Conservation (phyloP, 2,797 vertebrate species). For the Sebastes ruberrimus region DNA sequence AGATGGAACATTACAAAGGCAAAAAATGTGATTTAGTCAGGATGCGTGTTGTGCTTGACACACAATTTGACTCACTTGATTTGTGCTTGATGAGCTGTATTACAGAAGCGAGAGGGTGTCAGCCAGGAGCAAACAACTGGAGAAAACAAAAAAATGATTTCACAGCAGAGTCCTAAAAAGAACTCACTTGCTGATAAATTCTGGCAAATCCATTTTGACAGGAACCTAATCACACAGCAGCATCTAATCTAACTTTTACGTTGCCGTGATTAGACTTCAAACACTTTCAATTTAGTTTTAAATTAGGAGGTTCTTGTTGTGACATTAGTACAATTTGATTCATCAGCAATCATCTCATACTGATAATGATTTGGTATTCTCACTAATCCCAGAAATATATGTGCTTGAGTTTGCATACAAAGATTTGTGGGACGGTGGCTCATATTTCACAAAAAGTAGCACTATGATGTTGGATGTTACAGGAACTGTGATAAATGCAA, state of each 20-base stretch:
- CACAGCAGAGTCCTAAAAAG: conserved; percentile 7
- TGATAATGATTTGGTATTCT: conserved; percentile 17
- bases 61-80: conserved; percentile 45
- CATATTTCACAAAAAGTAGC: neutral
- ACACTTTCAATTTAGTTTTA: conserved; percentile 43
- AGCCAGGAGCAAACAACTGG: conserved; percentile 47
- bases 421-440: rapidly evolving
- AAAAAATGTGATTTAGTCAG: conserved; percentile 39
- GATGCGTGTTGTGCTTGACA: conserved; percentile 23
- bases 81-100: conserved; percentile 49
- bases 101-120: conserved; percentile 35
- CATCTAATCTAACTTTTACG: conserved; percentile 31
- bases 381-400: neutral
- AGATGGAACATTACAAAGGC: conserved; percentile 13
- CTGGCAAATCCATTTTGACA: conserved; percentile 43
- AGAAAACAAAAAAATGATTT: conserved; percentile 17
- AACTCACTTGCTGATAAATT: conserved; percentile 2
- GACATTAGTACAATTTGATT: conserved; percentile 31
- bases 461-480: rapidly evolving
- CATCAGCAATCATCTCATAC: conserved; percentile 14
- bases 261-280: conserved; percentile 27
- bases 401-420: neutral
- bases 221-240: conserved; percentile 36
- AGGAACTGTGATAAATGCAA: neutral
- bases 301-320: conserved; percentile 30